Conservation (phyloP, 1,140 invertebrate species). For the Sipha flava region DNA sequence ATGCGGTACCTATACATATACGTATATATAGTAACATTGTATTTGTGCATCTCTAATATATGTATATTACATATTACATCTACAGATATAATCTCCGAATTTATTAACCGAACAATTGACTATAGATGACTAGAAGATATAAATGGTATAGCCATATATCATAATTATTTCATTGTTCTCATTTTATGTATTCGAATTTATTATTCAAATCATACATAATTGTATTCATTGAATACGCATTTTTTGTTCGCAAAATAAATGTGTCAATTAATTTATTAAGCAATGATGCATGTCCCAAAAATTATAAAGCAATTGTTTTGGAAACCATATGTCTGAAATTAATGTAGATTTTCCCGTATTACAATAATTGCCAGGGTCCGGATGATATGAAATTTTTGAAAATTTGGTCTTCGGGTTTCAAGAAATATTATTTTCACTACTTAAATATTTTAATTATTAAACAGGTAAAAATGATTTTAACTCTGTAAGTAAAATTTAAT, state of each 20-base stretch:
- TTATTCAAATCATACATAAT: background rate
- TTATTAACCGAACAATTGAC: background rate
- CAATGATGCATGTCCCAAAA: background rate
- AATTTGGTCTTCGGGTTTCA: too few relatives aligned
- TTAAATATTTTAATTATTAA: too few relatives aligned
- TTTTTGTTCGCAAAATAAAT: background rate
- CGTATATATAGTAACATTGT: too few relatives aligned
- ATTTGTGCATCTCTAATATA: background rate
- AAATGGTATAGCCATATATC: background rate
- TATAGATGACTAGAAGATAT: background rate
- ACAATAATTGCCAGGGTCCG: too few relatives aligned
- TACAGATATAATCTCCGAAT: background rate
- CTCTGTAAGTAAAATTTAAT: too few relatives aligned
- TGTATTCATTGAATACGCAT: background rate
- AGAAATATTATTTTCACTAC: too few relatives aligned
- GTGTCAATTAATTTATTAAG: background rate
- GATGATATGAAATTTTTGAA: too few relatives aligned
- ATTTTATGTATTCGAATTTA: background rate
- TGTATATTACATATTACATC: too few relatives aligned
- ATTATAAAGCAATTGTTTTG: background rate
- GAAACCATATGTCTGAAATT: too few relatives aligned
- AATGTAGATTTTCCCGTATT: too few relatives aligned
- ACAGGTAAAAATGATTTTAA: too few relatives aligned
- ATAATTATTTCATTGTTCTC: constrained; percentile 3
- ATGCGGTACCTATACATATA: too few relatives aligned